phyloP scores from a whole-genome alignment of 2,113 vertebrate species.

The Struthidea cinerea region DNA sequence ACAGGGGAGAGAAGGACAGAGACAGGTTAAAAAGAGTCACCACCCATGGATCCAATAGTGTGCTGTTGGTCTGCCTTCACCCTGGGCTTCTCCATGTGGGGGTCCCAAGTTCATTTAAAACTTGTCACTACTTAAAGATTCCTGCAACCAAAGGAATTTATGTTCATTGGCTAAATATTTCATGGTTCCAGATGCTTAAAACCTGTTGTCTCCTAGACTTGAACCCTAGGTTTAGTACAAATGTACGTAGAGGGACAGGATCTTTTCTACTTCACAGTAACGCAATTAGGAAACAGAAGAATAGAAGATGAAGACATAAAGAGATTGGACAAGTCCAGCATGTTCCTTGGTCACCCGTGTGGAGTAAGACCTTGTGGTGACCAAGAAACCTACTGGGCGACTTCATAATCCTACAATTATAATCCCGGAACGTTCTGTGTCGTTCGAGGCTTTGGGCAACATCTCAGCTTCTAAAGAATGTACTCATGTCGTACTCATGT shows the following conservation, averaged over 20 bases:
- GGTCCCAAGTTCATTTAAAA: neutral
- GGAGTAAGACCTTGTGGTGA: neutral
- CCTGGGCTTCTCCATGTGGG: rapidly evolving
- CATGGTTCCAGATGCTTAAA: neutral
- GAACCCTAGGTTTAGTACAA: neutral
- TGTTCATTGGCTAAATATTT: neutral
- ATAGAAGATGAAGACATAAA: neutral
- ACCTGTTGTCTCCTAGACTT: neutral
- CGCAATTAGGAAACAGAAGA: neutral
- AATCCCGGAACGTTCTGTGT: neutral
- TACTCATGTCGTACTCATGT: too few relatives aligned
- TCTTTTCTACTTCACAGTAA: neutral
- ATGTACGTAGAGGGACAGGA: rapidly evolving
- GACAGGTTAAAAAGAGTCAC: neutral
- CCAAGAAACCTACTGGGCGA: neutral
- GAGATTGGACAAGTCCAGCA: neutral
- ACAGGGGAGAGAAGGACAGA: neutral
- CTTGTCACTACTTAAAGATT: neutral
- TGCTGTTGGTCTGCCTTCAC: neutral
- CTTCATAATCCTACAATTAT: rapidly evolving
- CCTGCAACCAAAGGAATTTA: neutral
- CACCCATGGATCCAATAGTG: neutral
- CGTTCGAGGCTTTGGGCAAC: neutral
- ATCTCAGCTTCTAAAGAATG: neutral
- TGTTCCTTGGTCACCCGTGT: neutral